Conservation (phyloP, 2,113 vertebrate genomes). For the Solenodon paradoxus region DNA sequence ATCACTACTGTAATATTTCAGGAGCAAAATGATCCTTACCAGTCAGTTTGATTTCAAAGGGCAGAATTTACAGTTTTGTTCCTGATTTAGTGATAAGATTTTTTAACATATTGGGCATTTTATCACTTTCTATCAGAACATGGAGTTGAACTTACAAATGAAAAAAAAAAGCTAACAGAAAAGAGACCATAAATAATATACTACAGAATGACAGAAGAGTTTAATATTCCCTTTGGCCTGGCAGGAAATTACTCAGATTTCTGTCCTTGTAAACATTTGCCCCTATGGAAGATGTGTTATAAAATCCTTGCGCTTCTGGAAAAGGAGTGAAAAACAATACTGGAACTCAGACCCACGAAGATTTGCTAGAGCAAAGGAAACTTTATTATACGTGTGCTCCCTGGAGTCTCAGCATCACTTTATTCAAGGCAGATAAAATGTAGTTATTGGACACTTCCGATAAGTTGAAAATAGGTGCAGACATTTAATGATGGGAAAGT, state of each 20-base stretch:
- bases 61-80: constrained; percentile 84
- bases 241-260: constrained; percentile 76
- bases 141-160: constrained; percentile 83
- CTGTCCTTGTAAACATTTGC: constrained; percentile 75
- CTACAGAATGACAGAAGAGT: constrained; percentile 79
- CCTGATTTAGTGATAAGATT: constrained; percentile 86
- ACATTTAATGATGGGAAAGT: constrained; percentile 83
- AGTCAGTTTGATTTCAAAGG: constrained; percentile 86
- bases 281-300: constrained; percentile 38
- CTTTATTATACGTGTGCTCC: neutral
- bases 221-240: constrained; percentile 80
- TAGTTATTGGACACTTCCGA: constrained; percentile 79
- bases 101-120: constrained; percentile 86
- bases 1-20: constrained; percentile 88
- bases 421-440: constrained; percentile 77
- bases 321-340: constrained; percentile 32
- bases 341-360: neutral
- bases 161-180: constrained; percentile 82
- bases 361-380: constrained; percentile 50
- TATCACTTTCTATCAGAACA: constrained; percentile 83
- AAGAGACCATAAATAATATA: constrained; percentile 78
- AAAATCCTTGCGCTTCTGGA: neutral
- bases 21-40: constrained; percentile 85
- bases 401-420: constrained; percentile 57
- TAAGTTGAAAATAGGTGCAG: constrained; percentile 80